Conservation (phyloP, 2,888 invertebrate species). For the Caenorhabditis doughertyi region DNA sequence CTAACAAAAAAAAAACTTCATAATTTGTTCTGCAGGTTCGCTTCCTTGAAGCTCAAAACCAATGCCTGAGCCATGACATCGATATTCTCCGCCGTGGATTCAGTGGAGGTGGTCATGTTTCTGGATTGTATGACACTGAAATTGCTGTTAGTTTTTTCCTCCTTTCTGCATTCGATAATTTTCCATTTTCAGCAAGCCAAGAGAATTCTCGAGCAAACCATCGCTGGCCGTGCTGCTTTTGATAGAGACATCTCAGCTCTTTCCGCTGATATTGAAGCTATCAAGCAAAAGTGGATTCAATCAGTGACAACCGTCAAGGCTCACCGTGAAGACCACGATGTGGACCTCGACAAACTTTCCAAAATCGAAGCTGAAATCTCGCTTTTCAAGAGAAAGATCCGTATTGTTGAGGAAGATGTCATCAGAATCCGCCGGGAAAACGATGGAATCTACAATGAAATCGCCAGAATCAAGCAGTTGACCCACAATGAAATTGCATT, state of each 20-base stretch:
- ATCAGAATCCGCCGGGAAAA: slow-evolving; percentile 83
- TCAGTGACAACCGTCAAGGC: slow-evolving; percentile 72
- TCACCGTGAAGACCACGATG: slow-evolving; percentile 83
- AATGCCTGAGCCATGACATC: slow-evolving; percentile 80
- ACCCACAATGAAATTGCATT: slow-evolving; percentile 45
- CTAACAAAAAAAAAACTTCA: neutral
- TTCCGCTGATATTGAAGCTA: slow-evolving; percentile 32
- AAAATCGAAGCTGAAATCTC: slow-evolving; percentile 83
- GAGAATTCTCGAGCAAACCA: slow-evolving; percentile 41
- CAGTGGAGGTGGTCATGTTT: slow-evolving; percentile 38
- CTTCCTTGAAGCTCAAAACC: slow-evolving; percentile 83
- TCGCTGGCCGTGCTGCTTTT: slow-evolving; percentile 26
- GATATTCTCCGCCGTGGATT: slow-evolving; percentile 68
- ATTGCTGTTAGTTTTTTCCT: slow-evolving; percentile 40
- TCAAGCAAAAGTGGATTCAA: slow-evolving; percentile 78
- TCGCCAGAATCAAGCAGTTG: slow-evolving; percentile 77
- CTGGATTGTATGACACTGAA: slow-evolving; percentile 48
- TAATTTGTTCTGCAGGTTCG: slow-evolving; percentile 77
- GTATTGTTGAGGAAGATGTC: slow-evolving; percentile 77
- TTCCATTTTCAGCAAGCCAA: slow-evolving; percentile 65
- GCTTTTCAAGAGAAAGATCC: slow-evolving; percentile 76
- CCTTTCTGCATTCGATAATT: too few relatives aligned
- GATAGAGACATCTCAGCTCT: slow-evolving; percentile 40
- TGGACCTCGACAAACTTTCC: slow-evolving; percentile 83
- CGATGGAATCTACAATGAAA: slow-evolving; percentile 78